A percentile compares a stretch with the other conserved stretches of the same genome.
Evolutionary conservation across 92 coral and sea anemone species (phyloP).

Genomic region (Zoanthus sociatus): DNA sequence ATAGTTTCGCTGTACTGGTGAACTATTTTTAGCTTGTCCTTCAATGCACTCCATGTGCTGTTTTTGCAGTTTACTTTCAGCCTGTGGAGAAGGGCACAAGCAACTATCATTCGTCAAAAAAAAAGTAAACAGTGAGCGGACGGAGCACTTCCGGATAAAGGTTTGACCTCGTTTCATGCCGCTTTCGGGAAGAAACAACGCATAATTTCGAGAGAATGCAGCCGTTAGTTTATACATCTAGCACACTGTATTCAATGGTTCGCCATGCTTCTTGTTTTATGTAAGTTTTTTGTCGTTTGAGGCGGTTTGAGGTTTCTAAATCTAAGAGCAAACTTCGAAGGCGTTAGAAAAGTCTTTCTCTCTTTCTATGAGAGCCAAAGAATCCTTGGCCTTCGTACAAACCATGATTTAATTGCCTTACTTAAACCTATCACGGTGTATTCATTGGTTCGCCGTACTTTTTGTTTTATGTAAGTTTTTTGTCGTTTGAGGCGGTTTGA

Average conservation of each 20-base stretch:
- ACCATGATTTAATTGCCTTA: too few relatives aligned
- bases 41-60: conserved; percentile 16
- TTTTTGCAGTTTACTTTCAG: conserved; percentile 36
- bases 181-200: neutral
- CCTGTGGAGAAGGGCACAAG: neutral
- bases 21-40: conserved; percentile 14
- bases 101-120: neutral
- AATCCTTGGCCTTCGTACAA: neutral
- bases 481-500: neutral
- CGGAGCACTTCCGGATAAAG: neutral
- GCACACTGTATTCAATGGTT: conserved; percentile 20
- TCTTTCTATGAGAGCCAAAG: neutral
- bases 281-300: neutral
- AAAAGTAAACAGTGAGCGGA: conserved; percentile 28
- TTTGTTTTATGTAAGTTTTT: neutral
- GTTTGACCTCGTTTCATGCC: neutral
- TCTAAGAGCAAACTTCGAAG: neutral
- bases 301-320: conserved; percentile 9
- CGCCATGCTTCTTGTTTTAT: conserved; percentile 19
- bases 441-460: too few relatives aligned
- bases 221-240: neutral
- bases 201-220: conserved; percentile 12
- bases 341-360: neutral
- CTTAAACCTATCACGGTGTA: too few relatives aligned
- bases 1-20: neutral